A percentile compares a stretch with the other conserved stretches of the same genome.
These are phyloP conservation scores for Anguilla pacifica DNA, from an alignment of 2,797 vertebrate genomes.

Conservation along the genomic window DNA sequence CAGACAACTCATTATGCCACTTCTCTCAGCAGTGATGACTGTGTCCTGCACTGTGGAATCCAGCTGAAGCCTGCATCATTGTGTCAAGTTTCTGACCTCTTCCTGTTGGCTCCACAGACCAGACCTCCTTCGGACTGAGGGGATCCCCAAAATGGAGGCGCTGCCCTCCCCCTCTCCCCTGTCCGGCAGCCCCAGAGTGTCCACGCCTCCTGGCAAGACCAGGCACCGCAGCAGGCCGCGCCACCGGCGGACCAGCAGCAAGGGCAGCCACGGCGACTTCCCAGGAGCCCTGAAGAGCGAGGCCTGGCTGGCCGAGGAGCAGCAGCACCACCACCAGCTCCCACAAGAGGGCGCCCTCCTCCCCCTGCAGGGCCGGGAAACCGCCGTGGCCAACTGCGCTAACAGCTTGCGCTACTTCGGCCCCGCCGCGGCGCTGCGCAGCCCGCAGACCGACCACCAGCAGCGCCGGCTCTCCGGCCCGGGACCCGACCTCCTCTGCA, in stretches of 20 bases:
- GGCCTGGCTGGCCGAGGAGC: slow-evolving; percentile 65
- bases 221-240: slow-evolving; percentile 94
- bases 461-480: slow-evolving; percentile 84
- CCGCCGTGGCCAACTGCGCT: slow-evolving; percentile 86
- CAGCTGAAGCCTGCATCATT: neutral
- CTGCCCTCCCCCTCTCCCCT: slow-evolving; percentile 83
- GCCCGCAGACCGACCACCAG: slow-evolving; percentile 91
- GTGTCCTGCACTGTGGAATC: neutral
- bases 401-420: slow-evolving; percentile 95
- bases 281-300: slow-evolving; percentile 78
- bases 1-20: neutral
- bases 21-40: neutral
- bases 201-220: slow-evolving; percentile 84
- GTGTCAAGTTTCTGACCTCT: neutral
- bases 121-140: slow-evolving; percentile 90
- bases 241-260: slow-evolving; percentile 91
- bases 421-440: slow-evolving; percentile 88
- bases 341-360: slow-evolving; percentile 62
- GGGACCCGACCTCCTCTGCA: slow-evolving; percentile 91
- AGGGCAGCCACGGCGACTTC: slow-evolving; percentile 93
- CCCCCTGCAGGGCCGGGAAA: slow-evolving; percentile 77
- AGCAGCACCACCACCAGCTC: slow-evolving; percentile 52
- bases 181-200: slow-evolving; percentile 92
- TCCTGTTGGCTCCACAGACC: slow-evolving; percentile 73
- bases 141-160: slow-evolving; percentile 84